Conservation (phyloP, 2,888 invertebrate species). For the Philopedon plagiatum region DNA sequence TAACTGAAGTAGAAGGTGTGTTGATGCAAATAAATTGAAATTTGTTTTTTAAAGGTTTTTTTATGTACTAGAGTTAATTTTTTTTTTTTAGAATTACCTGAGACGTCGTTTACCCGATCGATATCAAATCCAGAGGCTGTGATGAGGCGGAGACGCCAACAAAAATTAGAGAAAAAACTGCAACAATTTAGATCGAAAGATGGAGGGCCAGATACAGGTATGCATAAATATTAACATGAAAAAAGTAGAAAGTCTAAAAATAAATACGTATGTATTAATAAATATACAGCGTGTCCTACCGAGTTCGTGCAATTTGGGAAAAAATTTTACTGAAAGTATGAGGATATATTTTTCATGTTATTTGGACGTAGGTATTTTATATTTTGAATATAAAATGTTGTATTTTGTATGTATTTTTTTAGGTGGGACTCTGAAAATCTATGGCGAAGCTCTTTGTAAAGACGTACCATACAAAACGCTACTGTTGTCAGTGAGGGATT, state of each 20-base stretch:
- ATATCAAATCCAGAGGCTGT: slow-evolving; percentile 99
- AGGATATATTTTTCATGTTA: too few relatives aligned
- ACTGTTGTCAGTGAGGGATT: slow-evolving; percentile 92
- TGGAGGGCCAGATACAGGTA: slow-evolving; percentile 92
- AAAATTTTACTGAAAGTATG: too few relatives aligned
- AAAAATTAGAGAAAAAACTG: slow-evolving; percentile 91
- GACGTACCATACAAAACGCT: slow-evolving; percentile 99
- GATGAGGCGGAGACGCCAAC: slow-evolving; percentile 96
- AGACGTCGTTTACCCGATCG: slow-evolving; percentile 98
- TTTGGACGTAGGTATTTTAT: too few relatives aligned
- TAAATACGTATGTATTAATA: too few relatives aligned
- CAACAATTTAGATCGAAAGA: slow-evolving; percentile 96
- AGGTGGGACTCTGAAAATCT: slow-evolving; percentile 93
- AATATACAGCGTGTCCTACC: too few relatives aligned
- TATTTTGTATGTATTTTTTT: slow-evolving; percentile 48
- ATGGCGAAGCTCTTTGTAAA: slow-evolving; percentile 95
- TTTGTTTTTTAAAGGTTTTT: too few relatives aligned
- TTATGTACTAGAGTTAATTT: slow-evolving; percentile 29
- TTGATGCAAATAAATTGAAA: too few relatives aligned
- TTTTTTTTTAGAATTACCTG: slow-evolving; percentile 84
- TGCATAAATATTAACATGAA: too few relatives aligned
- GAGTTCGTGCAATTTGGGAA: too few relatives aligned
- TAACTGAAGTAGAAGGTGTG: too few relatives aligned
- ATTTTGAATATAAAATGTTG: too few relatives aligned
- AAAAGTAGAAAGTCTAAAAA: too few relatives aligned